A percentile compares a stretch with the other conserved stretches of the same genome.
phyloP scores from a whole-genome alignment of 2,113 vertebrate genomes.

The Lophura nycthemera region DNA sequence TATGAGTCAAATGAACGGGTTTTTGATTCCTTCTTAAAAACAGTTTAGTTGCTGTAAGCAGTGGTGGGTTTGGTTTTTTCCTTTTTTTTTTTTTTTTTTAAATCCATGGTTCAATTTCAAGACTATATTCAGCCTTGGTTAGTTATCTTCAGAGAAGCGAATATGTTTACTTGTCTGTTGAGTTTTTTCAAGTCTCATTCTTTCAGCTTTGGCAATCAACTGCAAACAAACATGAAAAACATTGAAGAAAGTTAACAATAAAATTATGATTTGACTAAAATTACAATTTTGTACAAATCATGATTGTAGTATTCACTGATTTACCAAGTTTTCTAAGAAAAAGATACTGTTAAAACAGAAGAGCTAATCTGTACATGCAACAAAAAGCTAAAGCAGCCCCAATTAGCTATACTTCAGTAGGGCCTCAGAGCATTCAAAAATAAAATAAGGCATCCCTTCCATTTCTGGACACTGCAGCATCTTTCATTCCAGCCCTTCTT shows the following conservation, averaged over 20 bases:
- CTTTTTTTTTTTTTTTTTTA: neutral
- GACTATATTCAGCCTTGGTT: slow-evolving; percentile 14
- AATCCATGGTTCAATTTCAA: neutral
- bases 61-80: neutral
- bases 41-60: neutral
- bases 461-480: neutral
- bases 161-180: slow-evolving; percentile 91
- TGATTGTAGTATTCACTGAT: neutral
- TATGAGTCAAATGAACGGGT: neutral
- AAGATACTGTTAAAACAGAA: neutral
- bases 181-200: slow-evolving; percentile 88
- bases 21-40: neutral
- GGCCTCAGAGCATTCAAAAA: neutral
- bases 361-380: neutral
- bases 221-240: slow-evolving; percentile 68
- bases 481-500: neutral
- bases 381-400: neutral
- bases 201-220: slow-evolving; percentile 96
- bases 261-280: neutral
- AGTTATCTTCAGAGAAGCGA: slow-evolving; percentile 86
- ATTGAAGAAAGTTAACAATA: neutral
- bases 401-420: neutral
- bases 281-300: neutral
- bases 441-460: neutral
- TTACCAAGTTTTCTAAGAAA: neutral